Evolutionary conservation across 2,888 invertebrate species (phyloP).

Genomic region (Yponomeuta malinellus): DNA sequence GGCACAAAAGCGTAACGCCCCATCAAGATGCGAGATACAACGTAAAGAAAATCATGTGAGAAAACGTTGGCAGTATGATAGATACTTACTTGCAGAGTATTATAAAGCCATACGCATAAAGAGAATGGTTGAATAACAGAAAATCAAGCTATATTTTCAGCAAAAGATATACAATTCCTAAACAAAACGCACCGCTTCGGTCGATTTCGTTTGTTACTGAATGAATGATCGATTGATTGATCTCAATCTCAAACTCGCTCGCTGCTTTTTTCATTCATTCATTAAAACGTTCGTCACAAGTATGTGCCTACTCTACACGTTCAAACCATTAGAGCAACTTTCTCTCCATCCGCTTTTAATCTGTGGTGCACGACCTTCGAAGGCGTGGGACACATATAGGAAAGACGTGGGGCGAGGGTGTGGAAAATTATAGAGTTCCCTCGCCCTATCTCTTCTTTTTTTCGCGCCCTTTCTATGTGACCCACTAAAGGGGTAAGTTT

Average conservation of each 20-base stretch:
- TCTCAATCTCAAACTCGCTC: background rate
- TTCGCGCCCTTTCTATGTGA: too few relatives aligned
- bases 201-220: constrained; percentile 26
- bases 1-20: constrained; percentile 11
- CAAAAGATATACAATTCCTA: constrained; percentile 9
- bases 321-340: too few relatives aligned
- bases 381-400: too few relatives aligned
- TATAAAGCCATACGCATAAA: background rate
- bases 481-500: too few relatives aligned
- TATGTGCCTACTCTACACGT: too few relatives aligned
- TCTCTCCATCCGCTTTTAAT: too few relatives aligned
- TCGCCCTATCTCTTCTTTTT: too few relatives aligned
- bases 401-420: too few relatives aligned
- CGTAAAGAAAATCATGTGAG: background rate
- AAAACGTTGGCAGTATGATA: background rate
- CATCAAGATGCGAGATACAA: background rate
- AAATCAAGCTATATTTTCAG: constrained; percentile 3
- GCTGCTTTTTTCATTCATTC: background rate
- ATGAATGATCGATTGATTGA: background rate
- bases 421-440: too few relatives aligned
- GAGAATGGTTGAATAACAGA: background rate
- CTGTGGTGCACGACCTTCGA: too few relatives aligned
- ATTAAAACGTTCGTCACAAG: too few relatives aligned
- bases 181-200: constrained; percentile 24
- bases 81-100: background rate